Base-by-base conservation (phyloP, 2,797 vertebrate genomes). In the Microctenopoma lineatum region DNA sequence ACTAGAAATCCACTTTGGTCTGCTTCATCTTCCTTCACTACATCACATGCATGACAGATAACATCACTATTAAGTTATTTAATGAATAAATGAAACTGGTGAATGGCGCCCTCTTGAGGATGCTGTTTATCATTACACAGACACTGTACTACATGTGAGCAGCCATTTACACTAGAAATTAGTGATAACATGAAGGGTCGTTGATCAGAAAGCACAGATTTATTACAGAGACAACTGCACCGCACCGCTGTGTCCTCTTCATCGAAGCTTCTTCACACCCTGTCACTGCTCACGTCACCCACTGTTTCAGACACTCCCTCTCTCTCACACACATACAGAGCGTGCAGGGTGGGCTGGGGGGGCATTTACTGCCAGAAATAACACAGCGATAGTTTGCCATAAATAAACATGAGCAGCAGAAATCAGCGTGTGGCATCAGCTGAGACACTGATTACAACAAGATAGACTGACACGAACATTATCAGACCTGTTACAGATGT, bases 91-190 rank as follows among this genome's bases (percentile, higher is more conserved):
- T 53, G 41, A 2, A 61, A 38, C 32, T 59, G 72, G 62, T 53
- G 3, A 25, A 42, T 45, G 64, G 52, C 44, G 38, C 84, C 87
- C 69, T 75, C 89, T 80, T 26, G 42, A 27, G 75, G 74, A 44
- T 7, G 1, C 0, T 25, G 1, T 2, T 0, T 1, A 25, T 12
- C 18, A 77, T 64, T 62, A 54, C 81, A 64, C 18, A 8, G 0
- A 5, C 15, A 59, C 1, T 0, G 14, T n/a, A 16, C 18, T 7
- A 2, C 0, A n/a, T 15, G n/a, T 15, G 6, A 26, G n/a, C 27
- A 57, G 18, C 11, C 5, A 7, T 10, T 29, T 6, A 21, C 50
- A 36, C 4, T 14, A 11, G 14, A 11, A 7, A 10, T 41, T 70
- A 3, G 13, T 50, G 36, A n/a, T 3, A 5, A 27, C 4, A 7